These are phyloP conservation scores for Chrysina gloriosa DNA, from an alignment of 2,888 invertebrate species.

Conservation along the genomic window DNA sequence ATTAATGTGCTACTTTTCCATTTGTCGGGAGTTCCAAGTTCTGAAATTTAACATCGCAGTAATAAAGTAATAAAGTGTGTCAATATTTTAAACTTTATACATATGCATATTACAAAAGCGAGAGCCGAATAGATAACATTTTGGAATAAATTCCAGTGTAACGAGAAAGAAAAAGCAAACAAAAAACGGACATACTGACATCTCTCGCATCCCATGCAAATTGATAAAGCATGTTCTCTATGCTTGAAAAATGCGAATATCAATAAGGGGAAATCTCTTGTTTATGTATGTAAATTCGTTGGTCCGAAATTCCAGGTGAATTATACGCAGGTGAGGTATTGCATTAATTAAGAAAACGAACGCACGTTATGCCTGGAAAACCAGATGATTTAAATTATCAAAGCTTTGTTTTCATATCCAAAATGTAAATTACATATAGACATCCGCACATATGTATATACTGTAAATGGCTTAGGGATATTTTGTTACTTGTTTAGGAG, in stretches of 20 bases:
- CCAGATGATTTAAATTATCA: background rate
- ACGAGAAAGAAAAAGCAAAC: background rate
- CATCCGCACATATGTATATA: too few species aligned
- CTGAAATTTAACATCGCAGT: too few species aligned
- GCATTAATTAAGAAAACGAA: background rate
- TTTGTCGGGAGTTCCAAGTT: too few species aligned
- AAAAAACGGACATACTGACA: background rate
- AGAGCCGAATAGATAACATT: background rate
- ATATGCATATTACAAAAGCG: background rate
- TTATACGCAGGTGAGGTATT: conserved; percentile 1
- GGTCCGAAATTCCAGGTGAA: background rate
- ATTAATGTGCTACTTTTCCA: too few species aligned
- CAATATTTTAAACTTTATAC: too few species aligned
- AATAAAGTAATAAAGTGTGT: too few species aligned
- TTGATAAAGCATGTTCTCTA: conserved; percentile 13
- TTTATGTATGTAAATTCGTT: conserved; percentile 23
- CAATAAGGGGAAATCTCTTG: conserved; percentile 1
- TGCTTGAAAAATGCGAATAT: conserved; percentile 30
- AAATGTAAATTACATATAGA: too few species aligned
- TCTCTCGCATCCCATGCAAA: conserved; percentile 7
- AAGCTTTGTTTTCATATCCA: background rate
- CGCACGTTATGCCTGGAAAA: background rate
- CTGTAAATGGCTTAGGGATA: too few species aligned
- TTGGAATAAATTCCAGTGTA: conserved; percentile 3
- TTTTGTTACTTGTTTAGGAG: too few species aligned